Evolutionary conservation across 2,888 invertebrate species (phyloP).

Genomic region (Agriopis leucophaearia): DNA sequence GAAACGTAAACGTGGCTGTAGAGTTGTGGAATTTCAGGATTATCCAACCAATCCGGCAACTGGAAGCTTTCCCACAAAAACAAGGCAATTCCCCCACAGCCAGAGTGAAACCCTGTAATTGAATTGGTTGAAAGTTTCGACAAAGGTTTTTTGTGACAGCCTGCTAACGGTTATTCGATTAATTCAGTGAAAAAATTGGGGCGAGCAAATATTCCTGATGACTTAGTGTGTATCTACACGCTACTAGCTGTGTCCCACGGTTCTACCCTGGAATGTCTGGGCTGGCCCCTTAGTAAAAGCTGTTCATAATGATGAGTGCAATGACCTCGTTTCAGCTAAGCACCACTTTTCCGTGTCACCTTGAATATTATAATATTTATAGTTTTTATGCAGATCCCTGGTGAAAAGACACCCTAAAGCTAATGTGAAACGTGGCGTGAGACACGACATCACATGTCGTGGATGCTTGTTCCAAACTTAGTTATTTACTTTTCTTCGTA

Average conservation of each 20-base stretch:
- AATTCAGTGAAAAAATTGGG: slow-evolving; percentile 5
- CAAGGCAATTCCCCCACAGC: slow-evolving; percentile 13
- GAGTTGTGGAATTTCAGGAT: slow-evolving; percentile 6
- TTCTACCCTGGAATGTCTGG: not conserved
- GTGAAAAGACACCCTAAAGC: not conserved
- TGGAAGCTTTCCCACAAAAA: slow-evolving; percentile 17
- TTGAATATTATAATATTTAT: too few species aligned
- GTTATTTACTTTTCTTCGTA: too few species aligned
- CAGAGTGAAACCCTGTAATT: slow-evolving; percentile 16
- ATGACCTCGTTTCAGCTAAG: too few species aligned
- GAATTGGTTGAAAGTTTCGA: slow-evolving; percentile 25
- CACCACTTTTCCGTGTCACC: not conserved
- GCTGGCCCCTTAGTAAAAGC: too few species aligned
- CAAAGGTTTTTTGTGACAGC: slow-evolving; percentile 16
- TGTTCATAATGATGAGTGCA: too few species aligned
- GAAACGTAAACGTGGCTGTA: slow-evolving; percentile 5
- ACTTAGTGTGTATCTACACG: not conserved
- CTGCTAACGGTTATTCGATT: slow-evolving; percentile 18
- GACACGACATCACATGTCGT: slow-evolving; percentile 13
- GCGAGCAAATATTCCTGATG: slow-evolving; percentile 1
- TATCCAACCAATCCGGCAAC: slow-evolving; percentile 12
- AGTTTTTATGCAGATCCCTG: not conserved
- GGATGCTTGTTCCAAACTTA: not conserved
- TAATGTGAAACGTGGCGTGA: slow-evolving; percentile 18
- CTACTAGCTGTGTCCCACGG: not conserved